Base-by-base conservation (phyloP, 2,888 invertebrate species). In the Meghimatium bilineatum region DNA sequence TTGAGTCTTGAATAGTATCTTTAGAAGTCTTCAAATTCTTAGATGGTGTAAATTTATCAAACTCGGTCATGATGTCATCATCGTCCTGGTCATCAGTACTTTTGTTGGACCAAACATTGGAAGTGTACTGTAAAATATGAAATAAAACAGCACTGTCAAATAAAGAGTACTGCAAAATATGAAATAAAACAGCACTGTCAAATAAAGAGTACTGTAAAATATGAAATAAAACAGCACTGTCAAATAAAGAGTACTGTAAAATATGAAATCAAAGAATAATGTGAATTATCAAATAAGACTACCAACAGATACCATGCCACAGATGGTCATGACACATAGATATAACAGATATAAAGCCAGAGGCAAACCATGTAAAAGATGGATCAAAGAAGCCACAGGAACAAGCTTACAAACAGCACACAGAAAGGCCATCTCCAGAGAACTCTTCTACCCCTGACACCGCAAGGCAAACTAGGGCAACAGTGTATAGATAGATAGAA, bases 171-270 rank as follows among this genome's bases (percentile, higher is more conserved):
- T 74, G 74, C 32, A 32, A 26, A 72, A 72, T 6, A 72, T 72
- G 3, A 38, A 12, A 71, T 23, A 71, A 44, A 44, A 8, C 56
- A 56, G 56, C n/a, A n/a, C n/a, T n/a, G n/a, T n/a, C n/a, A n/a
- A n/a, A n/a, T n/a, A n/a, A 52, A 14, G n/a, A 49, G 34, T 74
- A 74, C 74, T 74, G 74, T 52, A 32, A 26, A 72, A 72, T 6
- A 72, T 72, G 3, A 38, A 12, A 71, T 23, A 71, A 44, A 44
- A 8, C 56, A 56, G 56, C n/a, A n/a, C n/a, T n/a, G n/a, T n/a
- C n/a, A n/a, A n/a, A n/a, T n/a, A n/a, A 52, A 14, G n/a, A 49
- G 34, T 74, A 74, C 74, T 74, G 74, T 52, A 32, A 26, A 72
- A 72, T 6, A 72, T 72, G 3, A 38, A 12, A 71, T 23, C 36